Evolutionary conservation across 35 echinoderm and acorn worm species (phyloP), one percentile per base, ranked within the genome.

Genomic region (Hemicentrotus pulcherrimus): DNA sequence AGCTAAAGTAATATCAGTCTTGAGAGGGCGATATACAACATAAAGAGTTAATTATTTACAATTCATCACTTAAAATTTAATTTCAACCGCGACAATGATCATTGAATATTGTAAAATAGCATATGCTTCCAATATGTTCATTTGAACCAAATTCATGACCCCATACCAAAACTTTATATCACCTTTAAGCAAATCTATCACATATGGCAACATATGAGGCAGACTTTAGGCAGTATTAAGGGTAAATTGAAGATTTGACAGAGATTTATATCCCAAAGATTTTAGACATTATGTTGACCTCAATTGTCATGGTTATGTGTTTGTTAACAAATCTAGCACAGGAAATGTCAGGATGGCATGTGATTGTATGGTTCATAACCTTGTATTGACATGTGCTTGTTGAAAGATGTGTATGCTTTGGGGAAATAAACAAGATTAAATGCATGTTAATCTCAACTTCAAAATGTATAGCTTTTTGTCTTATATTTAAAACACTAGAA

Each of bases 351-450:
- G 65, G n/a, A 78, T 28, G 65, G 65, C 19, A 28, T 78, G 65
- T 78, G 19, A 30, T 78, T 78, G 65, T 78, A n/a, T 78, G n/a
- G 65, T 78, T 78, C 65, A 78, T 78, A 78, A 78, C 65, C n/a
- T 78, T 78, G 65, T 78, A n/a, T 78, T 22, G 7, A 78, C 22
- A 7, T 78, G 65, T 78, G 7, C 65, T 5, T 78, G 65, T 28
- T 78, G 28, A 78, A 28, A n/a, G 19, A 78, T 28, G 4, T 78
- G 7, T 78, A 22, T n/a, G 7, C 6, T 78, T 22, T 0, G 28
- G 28, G 28, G 22, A 78, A 78, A 78, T 78, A 78, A 78, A 28
- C 65, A 78, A 78, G 28, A 18, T 78, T 0, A 78, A 78, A 78
- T n/a, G 65, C 65, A 78, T 78, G 65, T 78, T 28, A 30, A 8